Base-by-base conservation (phyloP, 2,797 vertebrate genomes). In the Acanthis flammea region DNA sequence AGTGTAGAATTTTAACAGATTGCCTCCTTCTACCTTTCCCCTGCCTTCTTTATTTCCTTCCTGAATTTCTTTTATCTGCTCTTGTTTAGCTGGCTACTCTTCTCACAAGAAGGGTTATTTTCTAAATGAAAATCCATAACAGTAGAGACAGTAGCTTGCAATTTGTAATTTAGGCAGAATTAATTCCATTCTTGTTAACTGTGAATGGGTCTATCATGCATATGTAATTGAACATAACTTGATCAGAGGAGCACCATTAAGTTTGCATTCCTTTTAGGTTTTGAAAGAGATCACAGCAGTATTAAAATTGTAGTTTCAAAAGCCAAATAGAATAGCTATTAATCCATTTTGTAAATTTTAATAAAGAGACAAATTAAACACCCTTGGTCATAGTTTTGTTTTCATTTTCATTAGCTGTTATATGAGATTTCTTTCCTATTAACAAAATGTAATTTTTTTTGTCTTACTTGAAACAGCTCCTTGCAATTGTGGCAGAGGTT, bases 211-310 rank as follows among this genome's bases (percentile, higher is more conserved):
- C 31, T 90, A 45, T 88, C 48, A 33, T 25, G 22, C 10, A 28
- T 6, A 9, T 75, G 55, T 85, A 82, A 71, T 47, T 86, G 74
- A 85, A 72, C 4, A 16, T 79, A 90, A 81, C 50, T 74, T 5
- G 23, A 67, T 86, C 14, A 44, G 86, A 90, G 54, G 47, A 92
- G 25, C 35, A 28, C 37, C n/a, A 18, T 78, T 83, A 84, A 94
- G 39, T 65, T 88, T 86, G 14, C 24, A 72, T 96, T 94, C 58
- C n/a, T 47, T 48, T 74, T 70, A 60, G 25, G 53, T 50, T 92
- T 95, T 91, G 54, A 88, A 95, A 72, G 48, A 55, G 70, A 86
- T 73, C 27, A 95, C 42, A 86, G 65, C 47, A 80, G 42, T 85
- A 78, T 53, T 65, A 57, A 66, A 88, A 53, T 17, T 58, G 23